phyloP scores from a whole-genome alignment of 2,113 vertebrate genomes.

The Myiozetetes cayanensis region DNA sequence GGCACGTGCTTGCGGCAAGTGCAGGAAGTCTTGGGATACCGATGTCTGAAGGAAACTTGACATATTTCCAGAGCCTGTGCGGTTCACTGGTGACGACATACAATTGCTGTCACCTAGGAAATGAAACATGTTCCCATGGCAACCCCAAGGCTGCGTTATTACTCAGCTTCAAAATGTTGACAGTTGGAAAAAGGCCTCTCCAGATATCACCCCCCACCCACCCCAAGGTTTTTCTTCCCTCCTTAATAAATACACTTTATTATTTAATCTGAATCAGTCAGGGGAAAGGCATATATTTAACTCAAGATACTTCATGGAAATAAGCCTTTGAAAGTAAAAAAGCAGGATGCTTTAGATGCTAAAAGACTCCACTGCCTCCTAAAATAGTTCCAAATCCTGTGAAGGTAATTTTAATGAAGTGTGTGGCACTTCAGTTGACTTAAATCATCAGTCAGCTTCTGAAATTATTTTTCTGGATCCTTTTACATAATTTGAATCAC shows the following conservation, averaged over 20 bases:
- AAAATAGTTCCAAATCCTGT: neutral
- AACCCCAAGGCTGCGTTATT: constrained; percentile 71
- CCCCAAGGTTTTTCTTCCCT: neutral
- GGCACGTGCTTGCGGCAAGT: accelerated
- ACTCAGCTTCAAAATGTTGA: constrained; percentile 68
- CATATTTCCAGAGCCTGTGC: constrained; percentile 51
- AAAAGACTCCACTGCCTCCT: neutral
- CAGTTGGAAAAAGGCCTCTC: constrained; percentile 50
- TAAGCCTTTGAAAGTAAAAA: neutral
- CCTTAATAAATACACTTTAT: neutral
- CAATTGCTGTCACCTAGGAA: constrained; percentile 75
- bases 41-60: neutral
- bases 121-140: constrained; percentile 76
- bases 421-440: constrained; percentile 2
- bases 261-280: constrained; percentile 16
- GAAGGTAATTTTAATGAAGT: constrained; percentile 46
- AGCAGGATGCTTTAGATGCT: neutral
- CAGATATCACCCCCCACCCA: neutral
- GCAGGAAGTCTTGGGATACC: neutral
- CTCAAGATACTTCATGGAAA: neutral
- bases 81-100: constrained; percentile 72
- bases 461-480: neutral
- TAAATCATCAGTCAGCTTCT: constrained; percentile 15
- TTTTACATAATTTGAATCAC: constrained; percentile 34
- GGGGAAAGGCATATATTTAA: constrained; percentile 32